These are phyloP conservation scores for Rhinogobio ventralis DNA, from an alignment of 2,797 vertebrate genomes.

Conservation along the genomic window DNA sequence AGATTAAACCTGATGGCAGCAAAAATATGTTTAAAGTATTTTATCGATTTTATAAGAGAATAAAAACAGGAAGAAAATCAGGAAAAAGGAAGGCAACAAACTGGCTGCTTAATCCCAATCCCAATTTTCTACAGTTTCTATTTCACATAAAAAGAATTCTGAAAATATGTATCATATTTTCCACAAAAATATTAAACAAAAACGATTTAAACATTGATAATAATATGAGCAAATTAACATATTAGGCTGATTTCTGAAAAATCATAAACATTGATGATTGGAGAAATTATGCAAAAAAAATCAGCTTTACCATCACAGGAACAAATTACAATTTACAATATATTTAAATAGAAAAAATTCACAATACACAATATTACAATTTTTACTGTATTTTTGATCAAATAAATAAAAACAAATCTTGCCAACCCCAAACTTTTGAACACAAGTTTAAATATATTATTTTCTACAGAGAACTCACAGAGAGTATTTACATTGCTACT, in stretches of 20 bases:
- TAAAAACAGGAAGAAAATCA: background rate
- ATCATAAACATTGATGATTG: background rate
- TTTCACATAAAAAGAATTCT: background rate
- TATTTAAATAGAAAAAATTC: too few species aligned
- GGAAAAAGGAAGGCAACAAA: background rate
- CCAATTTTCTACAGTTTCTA: background rate
- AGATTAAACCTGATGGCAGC: background rate
- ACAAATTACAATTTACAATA: background rate
- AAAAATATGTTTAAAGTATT: background rate
- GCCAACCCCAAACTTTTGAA: background rate
- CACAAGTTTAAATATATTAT: background rate
- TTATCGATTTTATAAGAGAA: background rate
- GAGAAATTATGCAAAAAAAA: background rate
- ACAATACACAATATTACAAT: background rate
- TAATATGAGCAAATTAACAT: background rate
- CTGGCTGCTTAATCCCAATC: background rate
- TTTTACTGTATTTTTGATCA: background rate
- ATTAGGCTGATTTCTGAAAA: background rate
- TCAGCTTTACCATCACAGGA: background rate
- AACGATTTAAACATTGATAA: background rate
- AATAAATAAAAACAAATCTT: background rate
- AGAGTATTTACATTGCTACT: background rate
- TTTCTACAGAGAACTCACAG: background rate
- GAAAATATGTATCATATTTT: background rate
- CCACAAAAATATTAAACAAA: background rate